Evolutionary conservation across 92 coral and sea anemone genomes (phyloP).

Genomic region (Palythoa grandis): DNA sequence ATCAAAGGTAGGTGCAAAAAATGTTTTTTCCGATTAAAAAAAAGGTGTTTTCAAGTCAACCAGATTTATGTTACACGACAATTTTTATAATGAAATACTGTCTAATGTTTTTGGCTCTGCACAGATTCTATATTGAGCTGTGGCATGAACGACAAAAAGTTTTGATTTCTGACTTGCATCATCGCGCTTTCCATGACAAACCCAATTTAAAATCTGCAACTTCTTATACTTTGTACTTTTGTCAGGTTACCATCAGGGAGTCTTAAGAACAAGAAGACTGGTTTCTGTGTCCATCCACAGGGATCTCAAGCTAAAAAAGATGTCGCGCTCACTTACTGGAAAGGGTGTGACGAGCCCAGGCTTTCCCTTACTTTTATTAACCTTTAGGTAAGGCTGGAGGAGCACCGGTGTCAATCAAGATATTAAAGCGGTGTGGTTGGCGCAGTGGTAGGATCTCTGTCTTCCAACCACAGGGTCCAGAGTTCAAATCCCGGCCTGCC

Average conservation of each 20-base stretch:
- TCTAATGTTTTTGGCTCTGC: too few species aligned
- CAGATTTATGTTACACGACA: neutral
- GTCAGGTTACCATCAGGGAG: slow-evolving; percentile 14
- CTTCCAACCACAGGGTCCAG: too few species aligned
- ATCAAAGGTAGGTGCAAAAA: neutral
- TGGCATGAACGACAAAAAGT: neutral
- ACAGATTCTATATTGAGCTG: too few species aligned
- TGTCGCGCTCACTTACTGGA: neutral
- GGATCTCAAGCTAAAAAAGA: neutral
- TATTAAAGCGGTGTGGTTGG: too few species aligned
- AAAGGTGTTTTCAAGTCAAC: neutral
- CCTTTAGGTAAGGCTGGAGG: neutral
- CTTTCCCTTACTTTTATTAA: neutral
- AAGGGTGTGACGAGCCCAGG: neutral
- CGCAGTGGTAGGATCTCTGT: too few species aligned
- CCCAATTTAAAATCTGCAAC: neutral
- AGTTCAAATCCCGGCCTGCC: too few species aligned
- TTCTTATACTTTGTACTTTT: neutral
- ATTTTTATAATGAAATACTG: neutral
- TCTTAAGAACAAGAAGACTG: slow-evolving; percentile 15
- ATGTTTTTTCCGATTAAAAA: neutral
- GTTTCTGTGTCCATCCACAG: slow-evolving; percentile 10
- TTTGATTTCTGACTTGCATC: neutral
- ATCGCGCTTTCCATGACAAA: neutral
- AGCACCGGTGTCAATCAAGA: too few species aligned